phyloP scores from a whole-genome alignment of 2,888 invertebrate genomes.

The Ariolimax columbianus region DNA sequence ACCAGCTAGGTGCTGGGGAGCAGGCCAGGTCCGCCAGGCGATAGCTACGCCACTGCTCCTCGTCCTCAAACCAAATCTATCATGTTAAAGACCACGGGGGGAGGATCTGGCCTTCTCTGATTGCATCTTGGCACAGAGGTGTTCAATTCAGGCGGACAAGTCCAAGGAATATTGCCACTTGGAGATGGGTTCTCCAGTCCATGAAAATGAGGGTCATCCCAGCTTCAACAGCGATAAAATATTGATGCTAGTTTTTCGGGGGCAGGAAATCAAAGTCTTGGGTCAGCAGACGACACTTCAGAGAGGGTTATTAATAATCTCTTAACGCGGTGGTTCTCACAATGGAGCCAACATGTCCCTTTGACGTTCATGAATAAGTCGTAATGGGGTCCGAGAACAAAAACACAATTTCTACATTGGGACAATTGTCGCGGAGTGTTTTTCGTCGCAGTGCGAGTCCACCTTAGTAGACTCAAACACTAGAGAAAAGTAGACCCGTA shows the following conservation, averaged over 20 bases:
- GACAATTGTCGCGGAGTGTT: too few relatives aligned
- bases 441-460: too few relatives aligned
- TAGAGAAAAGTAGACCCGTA: too few relatives aligned
- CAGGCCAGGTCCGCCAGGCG: too few relatives aligned
- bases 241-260: constrained; percentile 42
- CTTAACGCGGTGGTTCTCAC: constrained; percentile 5
- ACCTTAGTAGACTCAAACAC: too few relatives aligned
- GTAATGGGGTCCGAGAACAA: too few relatives aligned
- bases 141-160: constrained; percentile 37
- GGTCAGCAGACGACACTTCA: constrained; percentile 22
- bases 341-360: too few relatives aligned
- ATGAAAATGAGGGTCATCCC: constrained; percentile 38
- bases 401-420: too few relatives aligned
- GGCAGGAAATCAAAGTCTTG: constrained; percentile 39
- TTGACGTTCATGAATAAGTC: too few relatives aligned
- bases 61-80: background rate
- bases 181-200: constrained; percentile 32
- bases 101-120: background rate
- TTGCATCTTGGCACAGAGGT: constrained; percentile 37
- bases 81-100: constrained; percentile 19
- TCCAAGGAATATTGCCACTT: constrained; percentile 44
- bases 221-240: constrained; percentile 32
- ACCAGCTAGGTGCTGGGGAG: too few relatives aligned
- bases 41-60: background rate
- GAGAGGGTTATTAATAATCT: constrained; percentile 46